Conservation (phyloP, 1,140 invertebrate species). For the Dryas iulia region DNA sequence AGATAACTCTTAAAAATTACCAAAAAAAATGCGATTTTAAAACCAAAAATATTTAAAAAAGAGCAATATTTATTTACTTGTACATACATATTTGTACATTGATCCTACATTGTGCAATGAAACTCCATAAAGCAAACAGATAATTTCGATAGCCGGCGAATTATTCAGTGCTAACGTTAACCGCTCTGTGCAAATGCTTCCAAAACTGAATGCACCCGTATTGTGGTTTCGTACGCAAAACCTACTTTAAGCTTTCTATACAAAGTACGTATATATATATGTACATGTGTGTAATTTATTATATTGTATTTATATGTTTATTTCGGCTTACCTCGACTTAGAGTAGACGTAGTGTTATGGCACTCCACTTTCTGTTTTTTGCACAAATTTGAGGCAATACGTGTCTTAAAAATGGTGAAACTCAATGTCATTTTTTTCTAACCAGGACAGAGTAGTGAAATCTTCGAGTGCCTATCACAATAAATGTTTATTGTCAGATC, state of each 20-base stretch:
- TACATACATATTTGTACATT: neutral
- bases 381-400: too few relatives aligned
- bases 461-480: too few relatives aligned
- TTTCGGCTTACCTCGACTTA: too few relatives aligned
- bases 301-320: too few relatives aligned
- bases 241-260: neutral
- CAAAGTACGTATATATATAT: neutral
- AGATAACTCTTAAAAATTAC: too few relatives aligned
- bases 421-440: too few relatives aligned
- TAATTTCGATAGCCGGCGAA: conserved; percentile 20
- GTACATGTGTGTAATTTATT: neutral
- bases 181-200: conserved; percentile 23
- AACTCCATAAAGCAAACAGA: conserved; percentile 13
- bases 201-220: conserved; percentile 25
- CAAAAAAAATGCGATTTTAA: too few relatives aligned
- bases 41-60: neutral
- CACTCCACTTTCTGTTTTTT: too few relatives aligned
- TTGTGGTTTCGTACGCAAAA: conserved; percentile 25
- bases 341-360: too few relatives aligned
- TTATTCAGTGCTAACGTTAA: conserved; percentile 24
- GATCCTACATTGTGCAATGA: neutral
- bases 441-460: too few relatives aligned
- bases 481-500: too few relatives aligned
- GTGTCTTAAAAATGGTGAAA: too few relatives aligned
- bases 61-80: neutral